A percentile compares a stretch with the other conserved stretches of the same genome.
phyloP scores from a whole-genome alignment of 2,888 invertebrate genomes.

The Eupithecia dodoneata region DNA sequence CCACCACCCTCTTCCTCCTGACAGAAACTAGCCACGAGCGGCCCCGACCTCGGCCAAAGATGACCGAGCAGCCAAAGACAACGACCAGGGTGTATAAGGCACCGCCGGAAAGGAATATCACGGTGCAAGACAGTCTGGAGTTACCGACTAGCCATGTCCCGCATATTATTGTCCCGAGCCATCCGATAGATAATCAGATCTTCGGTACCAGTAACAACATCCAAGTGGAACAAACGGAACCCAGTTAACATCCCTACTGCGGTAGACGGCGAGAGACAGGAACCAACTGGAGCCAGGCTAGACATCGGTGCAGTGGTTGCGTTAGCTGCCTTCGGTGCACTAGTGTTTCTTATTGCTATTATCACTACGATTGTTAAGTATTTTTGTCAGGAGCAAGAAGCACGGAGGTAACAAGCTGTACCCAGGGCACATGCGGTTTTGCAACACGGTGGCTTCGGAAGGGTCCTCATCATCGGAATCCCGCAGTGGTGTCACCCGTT shows the following conservation, averaged over 20 bases:
- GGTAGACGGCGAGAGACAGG: conserved; percentile 84
- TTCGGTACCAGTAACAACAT: conserved; percentile 82
- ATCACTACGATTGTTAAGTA: conserved; percentile 91
- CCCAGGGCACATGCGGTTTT: conserved; percentile 93
- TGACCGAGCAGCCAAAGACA: conserved; percentile 60
- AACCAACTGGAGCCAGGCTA: conserved; percentile 87
- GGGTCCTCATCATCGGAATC: conserved; percentile 95
- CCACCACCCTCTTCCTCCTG: conserved; percentile 58
- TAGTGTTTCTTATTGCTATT: conserved; percentile 94
- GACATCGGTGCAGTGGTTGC: conserved; percentile 95
- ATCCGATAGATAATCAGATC: conserved; percentile 87
- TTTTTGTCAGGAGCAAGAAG: conserved; percentile 90
- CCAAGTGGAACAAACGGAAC: conserved; percentile 86
- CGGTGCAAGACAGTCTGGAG: conserved; percentile 68
- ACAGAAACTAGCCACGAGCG: conserved; percentile 37
- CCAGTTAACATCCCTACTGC: conserved; percentile 88
- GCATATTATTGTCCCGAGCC: conserved; percentile 68
- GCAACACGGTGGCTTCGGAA: conserved; percentile 95
- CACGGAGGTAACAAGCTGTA: conserved; percentile 91
- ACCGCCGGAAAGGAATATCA: conserved; percentile 67
- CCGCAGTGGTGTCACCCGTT: conserved; percentile 92
- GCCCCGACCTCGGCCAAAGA: conserved; percentile 54
- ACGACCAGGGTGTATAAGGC: conserved; percentile 75
- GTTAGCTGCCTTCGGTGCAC: conserved; percentile 94
- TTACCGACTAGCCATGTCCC: conserved; percentile 74